phyloP scores from a whole-genome alignment of 2,888 invertebrate genomes.

The Pseudoips prasinana region DNA sequence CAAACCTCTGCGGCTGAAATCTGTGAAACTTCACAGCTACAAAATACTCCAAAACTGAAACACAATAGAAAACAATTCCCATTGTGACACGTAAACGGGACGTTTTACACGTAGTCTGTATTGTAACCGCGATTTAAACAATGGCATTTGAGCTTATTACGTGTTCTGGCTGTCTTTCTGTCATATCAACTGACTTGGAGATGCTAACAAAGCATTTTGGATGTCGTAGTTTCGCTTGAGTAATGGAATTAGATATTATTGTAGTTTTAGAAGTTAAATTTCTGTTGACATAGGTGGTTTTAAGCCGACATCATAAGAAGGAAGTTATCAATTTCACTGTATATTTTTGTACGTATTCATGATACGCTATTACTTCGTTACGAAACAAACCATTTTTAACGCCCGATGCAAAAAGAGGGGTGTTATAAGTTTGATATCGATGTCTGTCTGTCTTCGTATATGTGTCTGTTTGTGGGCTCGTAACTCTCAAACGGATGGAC shows the following conservation, averaged over 20 bases:
- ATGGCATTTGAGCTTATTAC: conserved; percentile 52
- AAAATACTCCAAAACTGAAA: conserved; percentile 20
- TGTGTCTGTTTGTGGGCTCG: too few relatives aligned
- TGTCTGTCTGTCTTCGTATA: too few relatives aligned
- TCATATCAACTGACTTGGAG: conserved; percentile 28
- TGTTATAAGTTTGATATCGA: too few relatives aligned
- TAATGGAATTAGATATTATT: conserved; percentile 11
- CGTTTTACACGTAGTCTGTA: conserved; percentile 20
- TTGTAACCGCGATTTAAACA: conserved; percentile 47
- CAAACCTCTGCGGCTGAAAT: conserved; percentile 11
- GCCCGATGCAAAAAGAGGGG: too few relatives aligned
- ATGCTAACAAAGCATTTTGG: conserved; percentile 26
- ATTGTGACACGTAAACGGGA: conserved; percentile 28
- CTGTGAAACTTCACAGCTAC: conserved; percentile 9
- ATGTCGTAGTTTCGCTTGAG: conserved; percentile 19
- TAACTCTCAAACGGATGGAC: too few relatives aligned
- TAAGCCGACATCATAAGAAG: too few relatives aligned
- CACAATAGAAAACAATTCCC: conserved; percentile 30
- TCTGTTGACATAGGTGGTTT: too few relatives aligned
- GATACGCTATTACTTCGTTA: too few relatives aligned
- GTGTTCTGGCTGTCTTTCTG: conserved; percentile 33
- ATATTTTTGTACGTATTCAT: too few relatives aligned
- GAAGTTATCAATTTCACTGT: too few relatives aligned
- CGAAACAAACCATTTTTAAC: too few relatives aligned
- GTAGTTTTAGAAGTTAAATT: conserved; percentile 3